These are phyloP conservation scores for Cavia aperea DNA, from an alignment of 2,113 vertebrate species.

Conservation along the genomic window DNA sequence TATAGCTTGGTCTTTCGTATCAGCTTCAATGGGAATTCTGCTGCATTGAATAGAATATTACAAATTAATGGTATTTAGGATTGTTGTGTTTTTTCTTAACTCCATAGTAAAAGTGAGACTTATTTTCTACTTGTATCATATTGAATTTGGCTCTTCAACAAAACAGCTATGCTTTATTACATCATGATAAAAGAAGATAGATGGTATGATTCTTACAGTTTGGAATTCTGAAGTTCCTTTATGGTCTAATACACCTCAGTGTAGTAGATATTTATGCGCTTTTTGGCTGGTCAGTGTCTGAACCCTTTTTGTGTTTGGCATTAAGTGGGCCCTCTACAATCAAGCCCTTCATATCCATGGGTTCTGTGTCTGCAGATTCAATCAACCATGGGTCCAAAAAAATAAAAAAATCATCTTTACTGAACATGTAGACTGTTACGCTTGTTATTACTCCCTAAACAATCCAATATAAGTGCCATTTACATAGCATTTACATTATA, in stretches of 20 bases:
- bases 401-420: neutral
- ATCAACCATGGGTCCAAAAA: neutral
- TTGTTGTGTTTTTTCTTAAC: neutral
- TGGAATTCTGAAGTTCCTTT: neutral
- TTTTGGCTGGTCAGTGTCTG: neutral
- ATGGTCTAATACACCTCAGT: neutral
- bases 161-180: neutral
- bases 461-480: neutral
- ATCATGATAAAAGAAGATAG: neutral
- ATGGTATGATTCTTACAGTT: neutral
- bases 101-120: neutral
- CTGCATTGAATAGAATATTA: neutral
- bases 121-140: conserved; percentile 18
- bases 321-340: neutral
- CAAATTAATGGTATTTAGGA: neutral
- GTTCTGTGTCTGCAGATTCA: neutral
- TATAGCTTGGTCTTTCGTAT: neutral
- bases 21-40: neutral
- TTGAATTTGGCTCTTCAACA: neutral
- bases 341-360: neutral
- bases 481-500: neutral
- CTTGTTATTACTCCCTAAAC: neutral
- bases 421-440: neutral
- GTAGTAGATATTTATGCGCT: neutral
- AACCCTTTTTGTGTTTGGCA: neutral